Evolutionary conservation across 1,140 invertebrate genomes (phyloP).

Genomic region (Dinoponera quadriceps): DNA sequence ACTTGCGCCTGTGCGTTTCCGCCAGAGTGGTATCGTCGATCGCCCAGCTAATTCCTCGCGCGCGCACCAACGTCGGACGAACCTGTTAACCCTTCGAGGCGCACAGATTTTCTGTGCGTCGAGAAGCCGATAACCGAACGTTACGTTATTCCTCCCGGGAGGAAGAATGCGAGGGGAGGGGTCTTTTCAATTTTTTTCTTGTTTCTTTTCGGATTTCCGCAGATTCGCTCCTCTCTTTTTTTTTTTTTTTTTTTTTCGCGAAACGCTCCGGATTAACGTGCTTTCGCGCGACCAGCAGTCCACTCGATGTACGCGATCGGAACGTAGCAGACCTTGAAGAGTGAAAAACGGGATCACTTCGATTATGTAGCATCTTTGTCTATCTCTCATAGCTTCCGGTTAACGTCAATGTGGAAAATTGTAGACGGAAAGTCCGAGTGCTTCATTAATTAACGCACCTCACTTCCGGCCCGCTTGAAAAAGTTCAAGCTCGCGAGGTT

Average conservation of each 20-base stretch:
- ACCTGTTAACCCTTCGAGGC: constrained; percentile 19
- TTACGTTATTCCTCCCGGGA: background rate
- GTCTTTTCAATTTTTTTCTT: background rate
- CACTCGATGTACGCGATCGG: too few relatives aligned
- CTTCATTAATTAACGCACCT: constrained; percentile 29
- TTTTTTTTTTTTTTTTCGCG: too few relatives aligned
- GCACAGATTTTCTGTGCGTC: background rate
- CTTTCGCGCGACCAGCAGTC: too few relatives aligned
- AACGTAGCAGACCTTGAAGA: too few relatives aligned
- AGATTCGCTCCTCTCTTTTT: background rate
- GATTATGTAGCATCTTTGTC: too few relatives aligned
- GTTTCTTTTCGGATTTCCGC: background rate
- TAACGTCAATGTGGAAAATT: background rate
- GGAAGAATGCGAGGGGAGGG: background rate
- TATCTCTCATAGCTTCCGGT: background rate
- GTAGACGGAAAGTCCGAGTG: background rate
- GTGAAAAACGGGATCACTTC: too few relatives aligned
- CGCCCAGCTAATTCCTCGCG: constrained; percentile 49
- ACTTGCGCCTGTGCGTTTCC: constrained; percentile 53
- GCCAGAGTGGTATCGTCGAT: constrained; percentile 51
- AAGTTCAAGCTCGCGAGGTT: constrained; percentile 1
- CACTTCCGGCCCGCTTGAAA: constrained; percentile 2
- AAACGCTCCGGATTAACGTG: too few relatives aligned
- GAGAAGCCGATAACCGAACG: background rate
- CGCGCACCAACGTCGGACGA: background rate